Conservation (phyloP, 2,113 vertebrate species). For the Pseudopodoces humilis region DNA sequence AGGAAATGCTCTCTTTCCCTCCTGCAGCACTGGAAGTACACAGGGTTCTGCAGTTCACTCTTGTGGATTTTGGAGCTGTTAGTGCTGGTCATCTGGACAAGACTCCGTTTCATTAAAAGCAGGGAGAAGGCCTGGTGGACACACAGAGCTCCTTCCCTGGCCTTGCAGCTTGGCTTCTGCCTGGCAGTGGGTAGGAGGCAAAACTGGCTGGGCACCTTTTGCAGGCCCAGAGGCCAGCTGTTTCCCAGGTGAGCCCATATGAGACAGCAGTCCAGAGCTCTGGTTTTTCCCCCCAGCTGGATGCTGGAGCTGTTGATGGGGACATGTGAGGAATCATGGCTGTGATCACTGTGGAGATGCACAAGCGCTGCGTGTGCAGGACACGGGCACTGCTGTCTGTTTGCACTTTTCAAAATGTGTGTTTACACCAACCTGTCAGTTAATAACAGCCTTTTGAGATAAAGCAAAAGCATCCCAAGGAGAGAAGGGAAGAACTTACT, state of each 20-base stretch:
- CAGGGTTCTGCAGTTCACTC: neutral
- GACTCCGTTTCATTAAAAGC: accelerated
- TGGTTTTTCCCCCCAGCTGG: neutral
- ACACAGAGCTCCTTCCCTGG: neutral
- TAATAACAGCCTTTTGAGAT: neutral
- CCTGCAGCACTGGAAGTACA: neutral
- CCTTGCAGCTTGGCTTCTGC: accelerated
- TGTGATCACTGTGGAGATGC: accelerated
- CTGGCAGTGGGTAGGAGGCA: neutral
- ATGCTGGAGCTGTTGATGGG: neutral
- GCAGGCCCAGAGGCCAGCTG: accelerated
- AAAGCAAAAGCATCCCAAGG: neutral
- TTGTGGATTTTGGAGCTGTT: neutral
- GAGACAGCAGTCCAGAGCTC: neutral
- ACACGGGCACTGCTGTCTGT: neutral
- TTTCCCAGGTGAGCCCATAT: accelerated
- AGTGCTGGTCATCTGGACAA: neutral
- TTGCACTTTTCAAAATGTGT: neutral
- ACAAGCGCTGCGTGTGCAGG: accelerated
- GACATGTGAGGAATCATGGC: accelerated
- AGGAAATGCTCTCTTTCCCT: neutral
- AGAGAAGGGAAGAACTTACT: neutral
- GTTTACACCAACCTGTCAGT: neutral
- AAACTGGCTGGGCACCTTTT: accelerated
- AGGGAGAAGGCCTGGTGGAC: neutral